These are phyloP conservation scores for Arctopsyche grandis DNA, from an alignment of 1,140 invertebrate species.

Conservation along the genomic window DNA sequence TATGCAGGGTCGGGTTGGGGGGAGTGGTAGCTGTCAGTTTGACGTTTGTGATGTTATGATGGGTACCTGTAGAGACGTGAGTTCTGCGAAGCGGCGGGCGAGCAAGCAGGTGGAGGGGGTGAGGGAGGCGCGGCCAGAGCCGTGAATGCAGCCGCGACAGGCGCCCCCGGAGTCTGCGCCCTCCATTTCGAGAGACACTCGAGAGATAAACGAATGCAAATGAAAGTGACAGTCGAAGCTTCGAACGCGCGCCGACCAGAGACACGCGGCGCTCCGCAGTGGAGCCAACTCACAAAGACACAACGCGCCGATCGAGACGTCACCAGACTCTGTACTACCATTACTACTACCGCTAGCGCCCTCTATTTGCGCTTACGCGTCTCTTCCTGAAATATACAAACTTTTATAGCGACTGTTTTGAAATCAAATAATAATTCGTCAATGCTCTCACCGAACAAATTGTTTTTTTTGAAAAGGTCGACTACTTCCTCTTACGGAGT, in stretches of 20 bases:
- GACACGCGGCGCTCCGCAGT: neutral
- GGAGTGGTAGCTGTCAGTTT: neutral
- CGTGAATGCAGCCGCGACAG: neutral
- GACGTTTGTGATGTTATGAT: neutral
- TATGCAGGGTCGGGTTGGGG: neutral
- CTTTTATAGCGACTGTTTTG: too few species aligned
- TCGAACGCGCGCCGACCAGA: slow-evolving; percentile 1
- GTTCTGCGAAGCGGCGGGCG: neutral
- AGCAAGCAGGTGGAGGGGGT: neutral
- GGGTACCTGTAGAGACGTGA: neutral
- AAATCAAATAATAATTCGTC: too few species aligned
- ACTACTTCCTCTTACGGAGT: too few species aligned
- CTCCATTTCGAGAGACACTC: neutral
- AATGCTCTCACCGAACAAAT: too few species aligned
- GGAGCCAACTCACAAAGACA: too few species aligned
- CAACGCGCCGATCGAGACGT: too few species aligned
- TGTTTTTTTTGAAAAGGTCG: too few species aligned
- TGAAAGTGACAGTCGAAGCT: neutral
- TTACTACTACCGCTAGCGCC: too few species aligned
- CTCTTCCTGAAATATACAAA: too few species aligned
- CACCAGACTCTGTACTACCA: too few species aligned
- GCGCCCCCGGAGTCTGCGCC: neutral
- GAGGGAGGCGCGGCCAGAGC: neutral
- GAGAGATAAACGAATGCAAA: too few species aligned
- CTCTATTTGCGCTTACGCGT: too few species aligned